Evolutionary conservation across 1,140 invertebrate species (phyloP).

Genomic region (Diorhabda carinulata): DNA sequence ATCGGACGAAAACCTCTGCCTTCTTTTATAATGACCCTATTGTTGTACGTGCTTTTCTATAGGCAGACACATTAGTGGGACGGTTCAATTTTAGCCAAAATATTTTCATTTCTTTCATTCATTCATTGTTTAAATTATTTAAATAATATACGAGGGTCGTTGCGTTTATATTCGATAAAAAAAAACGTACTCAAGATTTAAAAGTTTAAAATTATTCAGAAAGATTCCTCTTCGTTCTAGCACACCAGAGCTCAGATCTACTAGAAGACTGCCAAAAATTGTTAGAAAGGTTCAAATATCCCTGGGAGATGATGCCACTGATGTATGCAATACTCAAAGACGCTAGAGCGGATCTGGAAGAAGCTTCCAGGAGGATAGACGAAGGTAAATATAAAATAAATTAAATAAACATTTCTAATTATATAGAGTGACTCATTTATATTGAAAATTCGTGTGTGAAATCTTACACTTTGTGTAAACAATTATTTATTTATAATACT

Average conservation of each 20-base stretch:
- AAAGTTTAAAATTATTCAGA: too few species aligned
- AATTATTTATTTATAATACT: too few species aligned
- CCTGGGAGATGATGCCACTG: conserved; percentile 68
- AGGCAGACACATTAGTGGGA: not conserved
- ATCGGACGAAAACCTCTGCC: not conserved
- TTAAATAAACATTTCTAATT: too few species aligned
- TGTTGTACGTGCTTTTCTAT: not conserved
- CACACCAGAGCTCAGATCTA: conserved; percentile 56
- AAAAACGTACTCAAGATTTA: too few species aligned
- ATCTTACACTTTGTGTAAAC: too few species aligned
- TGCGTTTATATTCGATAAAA: too few species aligned
- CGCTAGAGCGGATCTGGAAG: conserved; percentile 62
- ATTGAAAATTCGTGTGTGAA: too few species aligned
- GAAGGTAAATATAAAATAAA: conserved; percentile 56
- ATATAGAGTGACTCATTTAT: too few species aligned
- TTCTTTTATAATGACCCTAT: not conserved
- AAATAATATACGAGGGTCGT: not conserved
- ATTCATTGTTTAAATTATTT: not conserved
- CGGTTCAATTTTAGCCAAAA: not conserved
- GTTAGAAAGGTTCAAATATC: conserved; percentile 65
- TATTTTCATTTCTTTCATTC: too few species aligned
- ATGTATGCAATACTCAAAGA: conserved; percentile 70
- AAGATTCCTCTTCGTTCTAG: conserved; percentile 46
- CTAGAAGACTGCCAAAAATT: conserved; percentile 66
- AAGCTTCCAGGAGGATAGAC: conserved; percentile 63